phyloP scores from a whole-genome alignment of 2,113 vertebrate genomes.

The Corvus hawaiiensis region DNA sequence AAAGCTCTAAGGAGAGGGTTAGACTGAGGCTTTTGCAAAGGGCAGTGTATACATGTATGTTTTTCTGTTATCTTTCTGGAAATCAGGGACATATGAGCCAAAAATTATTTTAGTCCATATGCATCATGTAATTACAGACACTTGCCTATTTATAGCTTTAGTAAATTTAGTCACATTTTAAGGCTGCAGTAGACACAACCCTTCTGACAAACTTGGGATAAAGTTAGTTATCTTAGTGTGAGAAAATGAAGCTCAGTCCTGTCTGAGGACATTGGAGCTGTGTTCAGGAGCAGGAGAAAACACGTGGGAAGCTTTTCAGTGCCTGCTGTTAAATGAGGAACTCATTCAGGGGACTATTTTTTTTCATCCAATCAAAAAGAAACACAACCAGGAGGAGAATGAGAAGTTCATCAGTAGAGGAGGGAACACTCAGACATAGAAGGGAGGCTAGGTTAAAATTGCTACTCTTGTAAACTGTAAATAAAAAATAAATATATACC shows the following conservation, averaged over 20 bases:
- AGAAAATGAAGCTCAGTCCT: background rate
- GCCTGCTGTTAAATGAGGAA: background rate
- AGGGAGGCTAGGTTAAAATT: background rate
- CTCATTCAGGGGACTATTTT: background rate
- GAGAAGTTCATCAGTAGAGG: background rate
- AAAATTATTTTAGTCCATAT: background rate
- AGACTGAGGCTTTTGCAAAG: background rate
- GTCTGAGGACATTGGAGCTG: background rate
- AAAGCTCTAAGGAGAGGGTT: background rate
- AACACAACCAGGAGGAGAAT: background rate
- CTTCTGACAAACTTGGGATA: background rate
- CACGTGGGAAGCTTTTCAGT: background rate
- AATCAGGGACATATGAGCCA: background rate
- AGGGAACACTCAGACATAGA: background rate
- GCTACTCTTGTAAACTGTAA: background rate
- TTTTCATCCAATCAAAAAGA: background rate
- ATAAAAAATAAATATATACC: background rate
- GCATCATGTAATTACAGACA: background rate
- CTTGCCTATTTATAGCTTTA: background rate
- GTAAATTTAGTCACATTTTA: background rate
- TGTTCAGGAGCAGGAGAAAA: background rate
- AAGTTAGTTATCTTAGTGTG: background rate
- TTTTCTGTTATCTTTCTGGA: background rate
- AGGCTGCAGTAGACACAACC: background rate
- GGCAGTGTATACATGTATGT: background rate